Base-by-base conservation (phyloP, 2,888 invertebrate species). In the Brachypalpus laphriformis region DNA sequence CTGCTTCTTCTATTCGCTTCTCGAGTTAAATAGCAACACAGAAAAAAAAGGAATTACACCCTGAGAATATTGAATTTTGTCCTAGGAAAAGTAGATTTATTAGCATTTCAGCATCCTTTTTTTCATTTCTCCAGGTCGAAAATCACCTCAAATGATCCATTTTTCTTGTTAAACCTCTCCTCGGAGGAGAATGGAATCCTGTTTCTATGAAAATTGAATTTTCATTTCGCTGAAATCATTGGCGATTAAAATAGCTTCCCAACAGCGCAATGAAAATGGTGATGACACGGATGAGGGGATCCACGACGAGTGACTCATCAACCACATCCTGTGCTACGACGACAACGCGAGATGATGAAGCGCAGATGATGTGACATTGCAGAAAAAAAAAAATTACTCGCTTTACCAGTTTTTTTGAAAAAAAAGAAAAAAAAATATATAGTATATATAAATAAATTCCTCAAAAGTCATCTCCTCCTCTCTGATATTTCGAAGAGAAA, bases 241-340 rank as follows among this genome's bases (percentile, higher is more conserved):
- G 77, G 49, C 71, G 63, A 78, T 83, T 78, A 70, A 49, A 59
- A 76, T 76, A 49, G 49, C 51, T 74, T 61, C 37, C 28, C 9
- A 20, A 28, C 56, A 40, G 6, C 3, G 47, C 45, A 71, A 31
- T 61, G 40, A 54, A 34, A 25, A 40, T 45, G 45, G 45, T 22
- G 45, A 42, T 18, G 56, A 70, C 9, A 11, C 42, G 49, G 42
- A 65, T 9, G 18, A 34, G 31, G 8, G 31, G 56, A 49, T 77
- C 61, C 28, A 42, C 40, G 18, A 45, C 18, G 40, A 49, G 65
- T 65, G 63, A 77, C 76, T 66, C 66, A 65, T 70, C 63, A 76
- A 66, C 14, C 66, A 56, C 57, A 57, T 75, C 61, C 49, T 31
- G 40, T 51, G 22, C 37, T 25, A 22, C 22, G 31, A 65, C n/a